These are phyloP conservation scores for Drosophila tropicalis DNA, from an alignment of 1,140 invertebrate genomes.

Conservation along the genomic window DNA sequence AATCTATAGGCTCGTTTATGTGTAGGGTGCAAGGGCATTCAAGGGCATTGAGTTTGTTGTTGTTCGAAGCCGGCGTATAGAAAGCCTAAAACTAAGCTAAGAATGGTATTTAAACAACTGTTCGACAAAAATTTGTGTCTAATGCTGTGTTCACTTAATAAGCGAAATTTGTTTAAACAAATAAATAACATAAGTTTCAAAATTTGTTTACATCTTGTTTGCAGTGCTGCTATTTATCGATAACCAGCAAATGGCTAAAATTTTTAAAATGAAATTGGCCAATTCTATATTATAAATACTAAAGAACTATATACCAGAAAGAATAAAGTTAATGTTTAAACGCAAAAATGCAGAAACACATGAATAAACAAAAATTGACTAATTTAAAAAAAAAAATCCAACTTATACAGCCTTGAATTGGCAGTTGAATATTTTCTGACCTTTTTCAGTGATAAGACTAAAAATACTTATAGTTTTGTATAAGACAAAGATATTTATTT, in stretches of 20 bases:
- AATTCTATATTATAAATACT: too few species aligned
- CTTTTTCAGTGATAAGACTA: too few species aligned
- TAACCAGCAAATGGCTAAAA: background rate
- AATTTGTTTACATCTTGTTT: conserved; percentile 10
- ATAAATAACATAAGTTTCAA: conserved; percentile 6
- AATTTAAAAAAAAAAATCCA: too few species aligned
- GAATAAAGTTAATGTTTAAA: too few species aligned
- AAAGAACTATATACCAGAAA: too few species aligned
- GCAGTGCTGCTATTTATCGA: background rate
- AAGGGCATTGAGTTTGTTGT: conserved; percentile 53
- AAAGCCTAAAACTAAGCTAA: conserved; percentile 16
- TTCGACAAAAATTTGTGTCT: background rate
- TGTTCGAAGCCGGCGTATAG: conserved; percentile 56
- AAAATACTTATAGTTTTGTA: too few species aligned
- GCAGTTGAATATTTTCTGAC: too few species aligned
- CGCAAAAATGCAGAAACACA: too few species aligned
- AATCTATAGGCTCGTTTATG: background rate
- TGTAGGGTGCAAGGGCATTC: conserved; percentile 79
- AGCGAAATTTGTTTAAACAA: background rate
- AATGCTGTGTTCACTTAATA: background rate
- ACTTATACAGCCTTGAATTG: too few species aligned
- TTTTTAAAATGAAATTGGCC: background rate
- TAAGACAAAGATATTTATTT: too few species aligned
- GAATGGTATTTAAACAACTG: conserved; percentile 11
- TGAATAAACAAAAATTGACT: too few species aligned